Evolutionary conservation across 2,888 invertebrate species (phyloP).

Genomic region (Drosophila algonquin): DNA sequence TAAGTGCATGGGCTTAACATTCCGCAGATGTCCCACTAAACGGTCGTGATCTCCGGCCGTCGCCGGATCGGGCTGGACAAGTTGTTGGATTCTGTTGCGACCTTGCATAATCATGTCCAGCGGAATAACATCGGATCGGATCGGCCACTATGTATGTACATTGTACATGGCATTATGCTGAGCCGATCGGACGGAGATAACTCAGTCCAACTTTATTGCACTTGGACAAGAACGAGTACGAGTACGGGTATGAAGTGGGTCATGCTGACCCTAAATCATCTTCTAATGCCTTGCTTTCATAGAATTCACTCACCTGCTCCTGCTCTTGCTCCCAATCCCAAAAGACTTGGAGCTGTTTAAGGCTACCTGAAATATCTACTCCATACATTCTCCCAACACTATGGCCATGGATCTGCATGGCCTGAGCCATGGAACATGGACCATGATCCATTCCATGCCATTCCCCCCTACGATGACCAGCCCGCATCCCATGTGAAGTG

Average conservation of each 20-base stretch:
- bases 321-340: background rate
- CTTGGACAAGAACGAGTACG: background rate
- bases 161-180: slow-evolving; percentile 20
- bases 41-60: slow-evolving; percentile 19
- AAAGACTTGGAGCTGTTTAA: slow-evolving; percentile 17
- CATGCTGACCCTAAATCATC: background rate
- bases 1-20: slow-evolving; percentile 72
- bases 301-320: slow-evolving; percentile 12
- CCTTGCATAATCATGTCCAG: slow-evolving; percentile 23
- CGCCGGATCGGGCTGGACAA: slow-evolving; percentile 25
- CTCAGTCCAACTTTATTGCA: slow-evolving; percentile 26
- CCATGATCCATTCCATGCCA: background rate
- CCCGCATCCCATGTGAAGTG: slow-evolving; percentile 53
- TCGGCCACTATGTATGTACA: too few species aligned
- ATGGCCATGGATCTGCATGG: background rate
- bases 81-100: slow-evolving; percentile 27
- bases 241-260: background rate
- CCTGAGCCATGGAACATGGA: background rate
- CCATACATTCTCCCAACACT: slow-evolving; percentile 32
- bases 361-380: slow-evolving; percentile 18
- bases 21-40: slow-evolving; percentile 64
- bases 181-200: background rate
- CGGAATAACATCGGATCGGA: too few species aligned
- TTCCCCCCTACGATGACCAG: background rate
- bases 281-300: slow-evolving; percentile 14